phyloP scores from a whole-genome alignment of 92 coral and sea anemone species.

The Paramuricea clavata region DNA sequence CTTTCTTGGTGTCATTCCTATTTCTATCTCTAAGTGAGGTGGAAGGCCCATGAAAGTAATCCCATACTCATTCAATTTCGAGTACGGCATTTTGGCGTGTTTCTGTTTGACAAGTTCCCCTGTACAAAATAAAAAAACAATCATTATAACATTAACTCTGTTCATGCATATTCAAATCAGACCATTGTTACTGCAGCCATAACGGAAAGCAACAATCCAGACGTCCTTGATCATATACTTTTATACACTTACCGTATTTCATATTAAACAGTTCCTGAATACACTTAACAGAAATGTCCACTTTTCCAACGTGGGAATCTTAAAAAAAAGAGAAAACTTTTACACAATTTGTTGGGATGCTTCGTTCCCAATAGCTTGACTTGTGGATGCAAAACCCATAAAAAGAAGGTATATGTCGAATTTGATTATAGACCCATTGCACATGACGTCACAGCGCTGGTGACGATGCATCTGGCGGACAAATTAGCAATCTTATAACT shows the following conservation, averaged over 20 bases:
- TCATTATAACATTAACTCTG: no score
- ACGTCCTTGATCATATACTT: no score
- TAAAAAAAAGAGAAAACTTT: no score
- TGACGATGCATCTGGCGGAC: no score
- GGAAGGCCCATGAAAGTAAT: slow-evolving; percentile 5
- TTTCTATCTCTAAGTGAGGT: not conserved
- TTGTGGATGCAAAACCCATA: no score
- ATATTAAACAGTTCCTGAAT: slow-evolving; percentile 35
- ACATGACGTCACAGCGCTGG: no score
- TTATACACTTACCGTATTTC: slow-evolving; percentile 43
- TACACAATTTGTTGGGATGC: no score
- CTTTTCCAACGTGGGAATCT: slow-evolving; percentile 37
- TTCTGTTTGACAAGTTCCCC: slow-evolving; percentile 32
- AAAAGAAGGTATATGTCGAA: no score
- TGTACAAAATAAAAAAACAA: not conserved
- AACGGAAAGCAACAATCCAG: no score
- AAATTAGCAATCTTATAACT: no score
- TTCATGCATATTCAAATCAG: not conserved
- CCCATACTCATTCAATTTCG: slow-evolving; percentile 6
- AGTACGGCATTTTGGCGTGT: slow-evolving; percentile 18
- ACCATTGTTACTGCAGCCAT: not conserved
- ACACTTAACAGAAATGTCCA: slow-evolving; percentile 31
- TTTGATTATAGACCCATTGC: no score
- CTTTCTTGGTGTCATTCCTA: slow-evolving; percentile 18
- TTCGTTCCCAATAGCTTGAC: no score